phyloP scores from a whole-genome alignment of 92 coral and sea anemone species.

The Heliopora coerulea region DNA sequence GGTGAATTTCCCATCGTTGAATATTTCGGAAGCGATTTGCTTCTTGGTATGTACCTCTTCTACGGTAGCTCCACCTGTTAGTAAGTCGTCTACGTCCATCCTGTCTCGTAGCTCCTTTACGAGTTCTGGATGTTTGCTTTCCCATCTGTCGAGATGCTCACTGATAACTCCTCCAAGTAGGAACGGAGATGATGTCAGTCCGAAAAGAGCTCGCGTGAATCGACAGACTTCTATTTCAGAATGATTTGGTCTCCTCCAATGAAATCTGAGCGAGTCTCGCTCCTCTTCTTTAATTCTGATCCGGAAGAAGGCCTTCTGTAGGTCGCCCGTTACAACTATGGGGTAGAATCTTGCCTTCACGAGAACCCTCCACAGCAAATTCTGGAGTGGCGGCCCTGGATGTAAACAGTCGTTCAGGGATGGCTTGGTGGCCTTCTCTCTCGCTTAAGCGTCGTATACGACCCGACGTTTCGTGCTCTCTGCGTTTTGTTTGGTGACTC shows the following conservation, averaged over 20 bases:
- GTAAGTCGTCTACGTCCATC: background rate
- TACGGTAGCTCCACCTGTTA: background rate
- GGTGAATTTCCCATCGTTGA: background rate
- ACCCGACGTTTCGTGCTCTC: background rate
- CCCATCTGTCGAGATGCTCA: background rate
- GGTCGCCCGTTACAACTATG: background rate
- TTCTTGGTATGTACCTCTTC: background rate
- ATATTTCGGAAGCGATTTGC: background rate
- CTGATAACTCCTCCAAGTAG: slow-evolving; percentile 1
- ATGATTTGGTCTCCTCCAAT: background rate
- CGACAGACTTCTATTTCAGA: background rate
- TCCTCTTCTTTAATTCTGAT: background rate
- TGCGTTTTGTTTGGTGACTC: slow-evolving; percentile 13
- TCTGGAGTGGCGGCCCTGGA: slow-evolving; percentile 2
- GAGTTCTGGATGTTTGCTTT: background rate
- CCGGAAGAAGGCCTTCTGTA: background rate
- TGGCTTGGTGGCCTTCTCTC: background rate
- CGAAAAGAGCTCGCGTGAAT: background rate
- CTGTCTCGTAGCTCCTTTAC: background rate
- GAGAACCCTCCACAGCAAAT: background rate
- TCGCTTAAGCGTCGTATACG: slow-evolving; percentile 32
- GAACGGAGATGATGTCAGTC: background rate
- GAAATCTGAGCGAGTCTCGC: slow-evolving; percentile 3
- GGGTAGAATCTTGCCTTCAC: background rate
- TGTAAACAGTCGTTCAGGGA: background rate